Base-by-base conservation (phyloP, 2,113 vertebrate genomes). In the Sigmodon hispidus region DNA sequence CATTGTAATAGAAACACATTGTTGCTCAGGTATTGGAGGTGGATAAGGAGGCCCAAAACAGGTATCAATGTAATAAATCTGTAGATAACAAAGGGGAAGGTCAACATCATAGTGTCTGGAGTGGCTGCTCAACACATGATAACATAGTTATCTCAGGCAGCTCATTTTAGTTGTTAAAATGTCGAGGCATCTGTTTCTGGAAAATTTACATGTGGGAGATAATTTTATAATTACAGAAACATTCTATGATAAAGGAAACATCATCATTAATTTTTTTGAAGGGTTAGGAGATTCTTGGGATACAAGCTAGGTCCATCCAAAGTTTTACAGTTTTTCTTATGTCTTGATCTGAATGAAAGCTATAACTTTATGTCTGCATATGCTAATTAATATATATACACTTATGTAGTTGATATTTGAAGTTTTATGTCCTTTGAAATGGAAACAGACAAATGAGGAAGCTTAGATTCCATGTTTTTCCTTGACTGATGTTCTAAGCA, bases 1-100 rank as follows among this genome's bases (percentile, higher is more conserved):
- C 98, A 2, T 96, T 99, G 99, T 34, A 97, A 98, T 96, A 99
- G 93, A 96, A 98, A 99, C 48, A 99, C 94, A 90, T 99, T 98
- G 97, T 97, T 98, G 0, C 98, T 98, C 0, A 99, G 98, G 95
- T 98, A 87, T 45, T 98, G 98, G 61, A 98, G 90, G 17, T 98
- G 95, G 95, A 98, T 96, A 77, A 80, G 67, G 86, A 98, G 12
- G 65, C 98, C 98, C 0, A 99, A 95, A 96, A 99, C 98, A 65
- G 97, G 4, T 40, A 0, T 98, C 99, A 67, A 98, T 61, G 98
- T 9, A 0, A 96, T 2, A 89, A 83, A 96, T 73, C 96, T 96
- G 94, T 19, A 36, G 61, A 2, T 36, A 87, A 76, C 34, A 67
- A 65, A 81, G 84, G 34, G 72, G 21, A 10, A 69, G 40, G 22